A percentile compares a stretch with the other conserved stretches of the same genome.
phyloP scores from a whole-genome alignment of 2,888 invertebrate species.

The Periphyllus acericola region DNA sequence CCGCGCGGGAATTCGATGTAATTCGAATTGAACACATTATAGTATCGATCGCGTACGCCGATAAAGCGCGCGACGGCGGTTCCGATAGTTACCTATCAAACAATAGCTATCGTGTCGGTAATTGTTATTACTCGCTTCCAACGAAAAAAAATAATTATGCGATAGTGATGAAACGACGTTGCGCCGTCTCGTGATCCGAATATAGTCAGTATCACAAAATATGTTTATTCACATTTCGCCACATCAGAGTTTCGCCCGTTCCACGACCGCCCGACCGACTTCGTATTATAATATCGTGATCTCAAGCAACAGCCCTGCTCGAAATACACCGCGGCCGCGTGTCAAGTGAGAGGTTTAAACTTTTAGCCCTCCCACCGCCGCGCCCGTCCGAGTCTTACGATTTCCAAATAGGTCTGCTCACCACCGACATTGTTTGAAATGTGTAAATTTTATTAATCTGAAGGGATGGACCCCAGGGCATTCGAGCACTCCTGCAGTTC shows the following conservation, averaged over 20 bases:
- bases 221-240: too few relatives aligned
- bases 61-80: too few relatives aligned
- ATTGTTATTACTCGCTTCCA: too few relatives aligned
- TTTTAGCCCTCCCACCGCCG: not conserved
- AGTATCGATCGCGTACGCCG: not conserved
- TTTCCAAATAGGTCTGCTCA: not conserved
- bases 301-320: not conserved
- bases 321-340: not conserved
- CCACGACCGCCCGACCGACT: not conserved
- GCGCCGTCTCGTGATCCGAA: too few relatives aligned
- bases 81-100: too few relatives aligned
- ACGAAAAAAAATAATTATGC: too few relatives aligned
- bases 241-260: not conserved
- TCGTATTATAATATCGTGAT: not conserved
- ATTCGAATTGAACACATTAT: not conserved
- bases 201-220: too few relatives aligned
- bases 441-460: constrained; percentile 53
- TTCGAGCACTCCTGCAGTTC: not conserved
- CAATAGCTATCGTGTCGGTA: too few relatives aligned
- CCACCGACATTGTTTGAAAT: not conserved
- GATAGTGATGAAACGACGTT: too few relatives aligned
- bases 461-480: not conserved
- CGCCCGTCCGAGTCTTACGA: not conserved
- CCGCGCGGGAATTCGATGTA: not conserved
- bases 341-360: not conserved